A percentile compares a stretch with the other conserved stretches of the same genome.
phyloP scores from a whole-genome alignment of 2,888 invertebrate species.

The Microplitis deprimator region DNA sequence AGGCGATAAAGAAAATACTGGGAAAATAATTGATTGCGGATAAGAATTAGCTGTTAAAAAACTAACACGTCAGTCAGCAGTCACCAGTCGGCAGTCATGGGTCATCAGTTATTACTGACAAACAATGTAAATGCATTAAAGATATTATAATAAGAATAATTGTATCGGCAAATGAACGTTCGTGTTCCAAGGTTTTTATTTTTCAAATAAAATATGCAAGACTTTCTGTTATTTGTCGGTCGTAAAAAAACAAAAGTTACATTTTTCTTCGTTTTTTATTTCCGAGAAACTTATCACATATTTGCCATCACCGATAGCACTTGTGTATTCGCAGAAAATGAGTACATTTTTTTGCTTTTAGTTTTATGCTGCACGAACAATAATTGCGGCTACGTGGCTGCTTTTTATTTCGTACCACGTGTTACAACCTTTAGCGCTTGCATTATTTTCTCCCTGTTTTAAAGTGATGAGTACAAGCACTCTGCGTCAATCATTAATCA shows the following conservation, averaged over 20 bases:
- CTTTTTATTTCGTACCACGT: not conserved
- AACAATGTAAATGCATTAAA: not conserved
- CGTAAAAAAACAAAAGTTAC: not conserved
- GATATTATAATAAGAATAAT: constrained; percentile 1
- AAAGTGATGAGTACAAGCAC: not conserved
- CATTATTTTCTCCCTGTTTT: not conserved
- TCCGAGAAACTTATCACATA: not conserved
- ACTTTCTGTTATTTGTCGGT: not conserved
- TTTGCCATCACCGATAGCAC: constrained; percentile 1
- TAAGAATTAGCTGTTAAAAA: not conserved
- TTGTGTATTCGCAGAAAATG: not conserved
- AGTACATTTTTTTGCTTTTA: not conserved
- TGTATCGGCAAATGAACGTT: not conserved
- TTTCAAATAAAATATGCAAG: not conserved
- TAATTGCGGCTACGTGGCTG: constrained; percentile 1
- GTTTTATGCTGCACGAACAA: not conserved
- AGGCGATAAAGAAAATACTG: not conserved
- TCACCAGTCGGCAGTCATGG: not conserved
- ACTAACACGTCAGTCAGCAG: not conserved
- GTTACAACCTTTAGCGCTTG: not conserved
- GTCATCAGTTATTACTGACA: not conserved
- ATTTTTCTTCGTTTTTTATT: not conserved
- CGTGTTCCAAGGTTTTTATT: not conserved
- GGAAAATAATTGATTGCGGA: not conserved
- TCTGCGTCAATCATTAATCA: not conserved